Evolutionary conservation across 2,888 invertebrate genomes (phyloP), one percentile per base, ranked within the genome.

Genomic region (Seira sanloemensis): DNA sequence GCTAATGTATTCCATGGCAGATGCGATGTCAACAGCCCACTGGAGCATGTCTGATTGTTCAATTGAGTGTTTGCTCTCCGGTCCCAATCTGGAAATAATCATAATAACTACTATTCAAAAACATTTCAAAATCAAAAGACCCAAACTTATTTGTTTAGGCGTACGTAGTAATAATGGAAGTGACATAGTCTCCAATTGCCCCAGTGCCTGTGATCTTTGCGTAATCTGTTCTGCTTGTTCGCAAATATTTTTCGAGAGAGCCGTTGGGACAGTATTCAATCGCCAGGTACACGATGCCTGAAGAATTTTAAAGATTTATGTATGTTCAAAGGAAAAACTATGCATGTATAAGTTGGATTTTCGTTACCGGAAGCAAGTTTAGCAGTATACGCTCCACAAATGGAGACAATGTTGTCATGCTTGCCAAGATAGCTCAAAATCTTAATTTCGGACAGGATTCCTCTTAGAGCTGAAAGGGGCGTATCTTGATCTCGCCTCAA

Each of bases 371-470:
- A 37, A 2, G 24, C 23, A n/a, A 78, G 16, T 27, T 78, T 69
- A 4, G 77, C 77, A 0, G 77, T 78, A n/a, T 78, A 78, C 9
- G 77, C 77, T 16, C 77, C 77, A n/a, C 18, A 18, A 23, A 78
- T 68, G 1, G 7, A 7, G 0, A 78, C 69, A 19, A 78, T 25
- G 21, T 78, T 24, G n/a, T 9, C 18, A 23, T 78, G 77, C 0
- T 2, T 58, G 9, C 77, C 77, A 21, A 78, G 27, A 78, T 78
- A 19, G n/a, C 21, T 54, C 0, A 78, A 27, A 54, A 78, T 68
- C 25, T 78, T 78, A 2, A 78, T 78, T 69, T 78, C 77, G 5
- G 65, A 23, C 18, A 65, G 21, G 12, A 65, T 7, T 5, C 65
- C 65, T 16, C 5, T 5, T 5, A 65, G 12, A 23, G 65, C 65